phyloP scores from a whole-genome alignment of 2,888 invertebrate genomes.

The Emesis russula region DNA sequence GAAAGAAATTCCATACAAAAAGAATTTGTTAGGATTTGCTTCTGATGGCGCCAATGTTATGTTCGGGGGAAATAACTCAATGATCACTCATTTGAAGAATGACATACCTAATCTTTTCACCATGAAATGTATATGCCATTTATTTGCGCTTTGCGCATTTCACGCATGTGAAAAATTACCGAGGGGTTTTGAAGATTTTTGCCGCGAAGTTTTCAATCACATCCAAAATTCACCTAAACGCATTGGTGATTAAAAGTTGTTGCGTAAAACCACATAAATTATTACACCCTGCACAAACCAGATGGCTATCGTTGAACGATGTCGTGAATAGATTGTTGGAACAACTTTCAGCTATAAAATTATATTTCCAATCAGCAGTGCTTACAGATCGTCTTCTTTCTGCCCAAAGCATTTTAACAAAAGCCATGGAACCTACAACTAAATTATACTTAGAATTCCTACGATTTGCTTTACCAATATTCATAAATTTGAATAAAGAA shows the following conservation, averaged over 20 bases:
- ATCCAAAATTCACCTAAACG: conserved; percentile 66
- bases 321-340: not conserved
- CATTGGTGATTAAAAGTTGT: conserved; percentile 48
- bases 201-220: conserved; percentile 70
- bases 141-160: conserved; percentile 21
- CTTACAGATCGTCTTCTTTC: conserved; percentile 80
- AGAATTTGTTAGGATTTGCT: conserved; percentile 78
- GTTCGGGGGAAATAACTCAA: conserved; percentile 79
- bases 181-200: conserved; percentile 68
- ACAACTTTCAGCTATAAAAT: conserved; percentile 44
- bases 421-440: conserved; percentile 67
- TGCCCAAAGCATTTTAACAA: conserved; percentile 67
- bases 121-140: conserved; percentile 55
- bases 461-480: conserved; percentile 73
- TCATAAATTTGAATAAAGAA: conserved; percentile 80
- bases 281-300: conserved; percentile 68
- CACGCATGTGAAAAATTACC: conserved; percentile 61
- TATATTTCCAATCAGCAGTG: conserved; percentile 84
- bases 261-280: conserved; percentile 58
- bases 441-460: conserved; percentile 81
- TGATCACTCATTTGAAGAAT: conserved; percentile 39
- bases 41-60: conserved; percentile 84
- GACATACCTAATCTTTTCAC: no score
- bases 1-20: conserved; percentile 44
- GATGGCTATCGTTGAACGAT: conserved; percentile 42